These are phyloP conservation scores for Scelioninae gen. 1 DNA, from an alignment of 2,888 invertebrate species.

Conservation along the genomic window DNA sequence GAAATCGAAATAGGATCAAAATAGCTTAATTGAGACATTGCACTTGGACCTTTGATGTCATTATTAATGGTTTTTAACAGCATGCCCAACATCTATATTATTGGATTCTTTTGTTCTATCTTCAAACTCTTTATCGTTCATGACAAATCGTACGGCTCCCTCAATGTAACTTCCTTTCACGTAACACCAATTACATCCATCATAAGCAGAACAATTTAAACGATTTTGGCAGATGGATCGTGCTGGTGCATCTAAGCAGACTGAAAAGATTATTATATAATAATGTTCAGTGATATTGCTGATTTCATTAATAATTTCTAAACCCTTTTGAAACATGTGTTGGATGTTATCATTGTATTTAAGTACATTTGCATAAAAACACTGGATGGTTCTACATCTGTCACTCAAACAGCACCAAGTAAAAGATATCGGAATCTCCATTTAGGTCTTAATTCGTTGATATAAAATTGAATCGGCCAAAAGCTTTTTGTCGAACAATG, in stretches of 20 bases:
- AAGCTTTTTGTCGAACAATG: slow-evolving; percentile 9
- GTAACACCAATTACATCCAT: slow-evolving; percentile 20
- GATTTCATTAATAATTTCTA: not conserved
- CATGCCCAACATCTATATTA: not conserved
- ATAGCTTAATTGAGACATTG: slow-evolving; percentile 1
- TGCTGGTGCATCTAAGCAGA: slow-evolving; percentile 14
- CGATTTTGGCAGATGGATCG: slow-evolving; percentile 15
- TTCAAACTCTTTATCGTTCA: not conserved
- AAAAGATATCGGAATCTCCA: slow-evolving; percentile 26
- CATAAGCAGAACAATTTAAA: not conserved
- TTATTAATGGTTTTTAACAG: not conserved
- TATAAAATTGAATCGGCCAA: slow-evolving; percentile 35
- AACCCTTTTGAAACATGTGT: not conserved
- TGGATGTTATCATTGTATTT: not conserved
- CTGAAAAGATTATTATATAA: not conserved
- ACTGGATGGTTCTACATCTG: slow-evolving; percentile 23
- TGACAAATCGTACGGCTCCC: slow-evolving; percentile 6
- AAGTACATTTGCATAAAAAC: slow-evolving; percentile 35
- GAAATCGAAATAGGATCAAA: slow-evolving; percentile 29
- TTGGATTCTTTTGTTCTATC: not conserved
- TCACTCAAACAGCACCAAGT: slow-evolving; percentile 35
- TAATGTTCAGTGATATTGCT: not conserved
- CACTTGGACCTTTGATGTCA: slow-evolving; percentile 26
- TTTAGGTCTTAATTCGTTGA: slow-evolving; percentile 30
- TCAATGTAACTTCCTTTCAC: not conserved